These are phyloP conservation scores for Pangasius sanitwongsei DNA, from an alignment of 2,797 vertebrate species.

Conservation along the genomic window DNA sequence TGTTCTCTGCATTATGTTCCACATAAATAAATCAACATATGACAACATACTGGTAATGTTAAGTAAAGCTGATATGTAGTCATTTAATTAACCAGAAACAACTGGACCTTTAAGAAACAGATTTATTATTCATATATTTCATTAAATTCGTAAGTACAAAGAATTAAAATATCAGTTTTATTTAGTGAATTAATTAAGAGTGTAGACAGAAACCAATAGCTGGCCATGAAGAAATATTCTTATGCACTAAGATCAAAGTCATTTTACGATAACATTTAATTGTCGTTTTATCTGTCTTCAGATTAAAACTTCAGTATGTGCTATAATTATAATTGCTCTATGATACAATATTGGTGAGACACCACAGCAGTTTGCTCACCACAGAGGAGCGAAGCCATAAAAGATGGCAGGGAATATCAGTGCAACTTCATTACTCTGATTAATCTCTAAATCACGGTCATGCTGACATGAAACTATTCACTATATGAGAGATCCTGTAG, in stretches of 20 bases:
- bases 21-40: not conserved
- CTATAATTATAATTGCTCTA: conserved; percentile 1
- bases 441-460: not conserved
- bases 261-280: conserved; percentile 20
- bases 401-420: conserved; percentile 16
- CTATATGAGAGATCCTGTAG: not conserved
- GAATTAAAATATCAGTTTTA: not conserved
- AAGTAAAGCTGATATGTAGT: not conserved
- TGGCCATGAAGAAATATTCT: conserved; percentile 6
- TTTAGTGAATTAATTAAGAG: not conserved
- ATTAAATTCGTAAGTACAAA: not conserved
- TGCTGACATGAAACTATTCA: not conserved
- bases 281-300: conserved; percentile 24
- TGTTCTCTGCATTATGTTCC: not conserved
- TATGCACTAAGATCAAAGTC: conserved; percentile 1
- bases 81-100: not conserved
- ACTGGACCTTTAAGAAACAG: not conserved
- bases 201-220: not conserved
- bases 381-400: not conserved
- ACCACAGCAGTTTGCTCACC: not conserved
- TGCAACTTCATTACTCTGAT: conserved; percentile 5
- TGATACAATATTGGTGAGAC: conserved; percentile 13
- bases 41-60: not conserved
- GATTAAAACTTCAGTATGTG: conserved; percentile 17
- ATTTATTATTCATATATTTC: not conserved